phyloP scores from a whole-genome alignment of 2,113 vertebrate species.

The Rhineura floridana region DNA sequence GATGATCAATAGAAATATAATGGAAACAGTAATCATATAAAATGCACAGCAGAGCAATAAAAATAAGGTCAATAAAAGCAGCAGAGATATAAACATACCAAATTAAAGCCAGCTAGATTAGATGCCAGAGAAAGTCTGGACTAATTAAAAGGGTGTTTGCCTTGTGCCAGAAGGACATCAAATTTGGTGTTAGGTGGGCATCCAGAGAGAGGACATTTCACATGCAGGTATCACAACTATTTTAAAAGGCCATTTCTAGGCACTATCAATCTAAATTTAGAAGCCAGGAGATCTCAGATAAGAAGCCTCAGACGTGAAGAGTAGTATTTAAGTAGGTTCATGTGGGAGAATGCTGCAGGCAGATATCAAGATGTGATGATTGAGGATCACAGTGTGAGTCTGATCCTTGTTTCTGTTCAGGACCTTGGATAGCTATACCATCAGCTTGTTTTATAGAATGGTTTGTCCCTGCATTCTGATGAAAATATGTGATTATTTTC shows the following conservation, averaged over 20 bases:
- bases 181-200: background rate
- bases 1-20: no score
- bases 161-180: no score
- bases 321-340: background rate
- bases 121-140: background rate
- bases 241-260: no score
- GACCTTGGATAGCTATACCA: conserved; percentile 59
- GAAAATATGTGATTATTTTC: background rate
- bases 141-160: background rate
- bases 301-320: no score
- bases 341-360: no score
- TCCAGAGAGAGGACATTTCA: background rate
- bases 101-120: background rate
- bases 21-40: background rate
- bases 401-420: fast-evolving
- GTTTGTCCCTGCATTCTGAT: background rate
- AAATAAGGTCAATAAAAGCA: background rate
- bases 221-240: background rate
- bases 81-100: background rate
- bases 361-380: background rate
- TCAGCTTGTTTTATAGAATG: background rate
- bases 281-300: background rate
- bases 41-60: background rate
- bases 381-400: background rate
- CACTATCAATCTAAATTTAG: background rate